Base-by-base conservation (phyloP, 2,797 vertebrate genomes). In the Leptatherina wallacei region DNA sequence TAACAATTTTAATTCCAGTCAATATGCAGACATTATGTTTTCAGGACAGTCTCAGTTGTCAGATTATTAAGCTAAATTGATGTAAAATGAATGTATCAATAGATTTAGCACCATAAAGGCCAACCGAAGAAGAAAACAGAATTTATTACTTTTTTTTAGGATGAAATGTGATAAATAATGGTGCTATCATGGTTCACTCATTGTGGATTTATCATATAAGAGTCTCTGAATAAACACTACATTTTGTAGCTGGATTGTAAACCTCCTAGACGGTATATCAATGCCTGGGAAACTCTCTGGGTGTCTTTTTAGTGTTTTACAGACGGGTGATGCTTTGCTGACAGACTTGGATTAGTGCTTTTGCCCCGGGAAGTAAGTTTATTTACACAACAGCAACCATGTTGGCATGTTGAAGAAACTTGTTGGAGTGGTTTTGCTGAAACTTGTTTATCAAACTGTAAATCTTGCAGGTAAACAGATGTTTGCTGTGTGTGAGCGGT, bases 381-480 rank as follows among this genome's bases (percentile, higher is more conserved):
- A 63, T 81, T 85, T 68, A 85, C 64, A 68, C 64, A 80, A 69
- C 73, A 20, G 27, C 4, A 13, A 54, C 52, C 42, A 0, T 20
- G 33, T 20, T 9, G 67, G 24, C 52, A 11, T 38, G 64, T 66
- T n/a, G 16, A 65, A 47, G 20, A 36, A 33, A 66, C 71, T 42
- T 27, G 77, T 42, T 3, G 2, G 54, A 61, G 77, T 33, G 36
- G 69, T 75, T 77, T 0, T 51, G 64, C 49, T 59, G 18, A 47
- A 66, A 73, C 71, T 29, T 71, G 27, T 65, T 63, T 10, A 20
- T 60, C 51, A 75, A 64, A 63, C 30, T 6, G 35, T 63, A 57
- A 61, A 58, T 35, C 55, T 6, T 22, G 35, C 38, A 47, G n/a
- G 14, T 3, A 3, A 52, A 14, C 3, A 54, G 18, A 38, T 51